Evolutionary conservation across 2,797 vertebrate genomes (phyloP).

Genomic region (Lacerta bilineata): DNA sequence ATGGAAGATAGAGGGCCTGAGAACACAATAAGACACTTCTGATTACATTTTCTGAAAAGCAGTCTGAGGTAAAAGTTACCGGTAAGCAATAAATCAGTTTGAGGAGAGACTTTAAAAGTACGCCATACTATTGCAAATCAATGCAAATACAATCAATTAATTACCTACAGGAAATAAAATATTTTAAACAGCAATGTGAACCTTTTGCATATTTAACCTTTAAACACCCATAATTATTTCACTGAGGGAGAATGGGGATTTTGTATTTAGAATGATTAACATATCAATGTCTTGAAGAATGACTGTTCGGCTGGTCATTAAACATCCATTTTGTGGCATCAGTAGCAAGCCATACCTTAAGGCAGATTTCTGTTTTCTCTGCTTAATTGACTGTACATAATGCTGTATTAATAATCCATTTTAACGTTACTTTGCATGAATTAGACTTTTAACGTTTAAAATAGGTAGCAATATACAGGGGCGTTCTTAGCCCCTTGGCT

Average conservation of each 20-base stretch:
- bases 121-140: slow-evolving; percentile 17
- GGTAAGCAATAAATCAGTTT: not conserved
- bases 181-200: slow-evolving; percentile 34
- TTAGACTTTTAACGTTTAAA: not conserved
- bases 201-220: slow-evolving; percentile 22
- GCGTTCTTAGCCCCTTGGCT: no score
- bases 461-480: not conserved
- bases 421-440: not conserved
- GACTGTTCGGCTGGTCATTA: not conserved
- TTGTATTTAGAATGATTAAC: slow-evolving; percentile 21
- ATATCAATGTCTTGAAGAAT: not conserved
- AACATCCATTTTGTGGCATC: not conserved
- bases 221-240: slow-evolving; percentile 26
- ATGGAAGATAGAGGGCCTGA: not conserved
- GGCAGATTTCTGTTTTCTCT: not conserved
- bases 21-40: not conserved
- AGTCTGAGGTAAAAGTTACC: not conserved
- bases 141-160: slow-evolving; percentile 10
- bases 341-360: not conserved
- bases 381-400: not conserved
- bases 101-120: slow-evolving; percentile 10
- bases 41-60: not conserved
- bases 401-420: not conserved
- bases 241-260: slow-evolving; percentile 19
- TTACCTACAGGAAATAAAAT: slow-evolving; percentile 33